Evolutionary conservation across 1,140 invertebrate genomes (phyloP).

Genomic region (Dinoponera quadriceps): DNA sequence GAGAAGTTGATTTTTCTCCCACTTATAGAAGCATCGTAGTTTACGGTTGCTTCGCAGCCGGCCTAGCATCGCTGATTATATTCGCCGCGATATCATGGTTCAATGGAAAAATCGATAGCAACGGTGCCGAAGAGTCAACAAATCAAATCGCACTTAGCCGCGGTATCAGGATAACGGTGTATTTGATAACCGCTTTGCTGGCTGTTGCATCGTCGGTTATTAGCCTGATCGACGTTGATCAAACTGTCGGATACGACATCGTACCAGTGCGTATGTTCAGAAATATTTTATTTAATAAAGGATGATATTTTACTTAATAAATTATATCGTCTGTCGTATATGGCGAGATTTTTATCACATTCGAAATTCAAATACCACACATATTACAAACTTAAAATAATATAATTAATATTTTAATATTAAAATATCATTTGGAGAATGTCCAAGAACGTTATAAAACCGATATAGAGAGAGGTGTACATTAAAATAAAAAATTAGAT

Average conservation of each 20-base stretch:
- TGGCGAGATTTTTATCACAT: not conserved
- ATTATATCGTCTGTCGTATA: not conserved
- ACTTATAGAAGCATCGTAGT: constrained; percentile 78
- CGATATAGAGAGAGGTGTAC: too few relatives aligned
- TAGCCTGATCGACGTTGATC: constrained; percentile 77
- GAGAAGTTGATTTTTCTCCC: not conserved
- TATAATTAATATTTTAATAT: not conserved
- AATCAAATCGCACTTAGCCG: constrained; percentile 65
- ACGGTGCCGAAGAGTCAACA: not conserved
- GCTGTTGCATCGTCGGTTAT: constrained; percentile 78
- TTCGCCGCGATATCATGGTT: constrained; percentile 80
- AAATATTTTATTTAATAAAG: not conserved
- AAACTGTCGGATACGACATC: constrained; percentile 38
- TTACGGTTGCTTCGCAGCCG: constrained; percentile 79
- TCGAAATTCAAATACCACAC: constrained; percentile 8
- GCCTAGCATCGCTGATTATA: constrained; percentile 75
- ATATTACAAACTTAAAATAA: not conserved
- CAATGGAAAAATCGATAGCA: constrained; percentile 45
- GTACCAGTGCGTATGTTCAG: constrained; percentile 56
- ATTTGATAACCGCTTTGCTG: constrained; percentile 79
- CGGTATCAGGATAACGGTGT: constrained; percentile 78
- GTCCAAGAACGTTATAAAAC: too few relatives aligned
- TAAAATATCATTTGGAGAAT: not conserved
- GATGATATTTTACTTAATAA: too few relatives aligned
- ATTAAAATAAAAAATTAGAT: too few relatives aligned